These are phyloP conservation scores for Hypomecis atomaria DNA, from an alignment of 2,888 invertebrate species.

Conservation along the genomic window DNA sequence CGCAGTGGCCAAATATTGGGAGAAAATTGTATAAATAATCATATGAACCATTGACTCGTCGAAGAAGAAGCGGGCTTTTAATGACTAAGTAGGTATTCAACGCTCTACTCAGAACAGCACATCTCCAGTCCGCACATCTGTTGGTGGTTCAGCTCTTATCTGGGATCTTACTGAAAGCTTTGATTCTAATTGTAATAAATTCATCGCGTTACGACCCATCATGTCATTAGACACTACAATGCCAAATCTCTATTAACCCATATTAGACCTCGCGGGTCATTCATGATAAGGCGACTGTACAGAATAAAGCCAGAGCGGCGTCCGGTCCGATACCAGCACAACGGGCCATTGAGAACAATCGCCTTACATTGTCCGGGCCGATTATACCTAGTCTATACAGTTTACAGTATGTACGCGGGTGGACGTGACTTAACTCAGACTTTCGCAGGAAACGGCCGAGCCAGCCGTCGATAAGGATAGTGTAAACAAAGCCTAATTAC, in stretches of 20 bases:
- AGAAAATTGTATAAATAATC: too few species aligned
- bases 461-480: conserved; percentile 57
- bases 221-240: neutral
- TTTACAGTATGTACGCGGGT: conserved; percentile 22
- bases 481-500: conserved; percentile 46
- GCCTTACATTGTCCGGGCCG: conserved; percentile 49
- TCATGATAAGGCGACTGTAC: too few species aligned
- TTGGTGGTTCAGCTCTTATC: too few species aligned
- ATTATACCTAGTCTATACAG: conserved; percentile 6
- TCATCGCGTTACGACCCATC: too few species aligned
- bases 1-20: too few species aligned
- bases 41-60: too few species aligned
- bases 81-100: too few species aligned
- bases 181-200: too few species aligned
- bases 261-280: conserved; percentile 17
- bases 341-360: conserved; percentile 52
- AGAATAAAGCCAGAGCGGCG: conserved; percentile 55
- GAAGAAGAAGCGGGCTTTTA: too few species aligned
- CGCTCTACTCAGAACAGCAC: too few species aligned
- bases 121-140: too few species aligned
- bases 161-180: too few species aligned
- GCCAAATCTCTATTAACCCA: conserved; percentile 16
- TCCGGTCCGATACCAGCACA: conserved; percentile 60
- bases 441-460: conserved; percentile 55
- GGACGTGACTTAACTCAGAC: conserved; percentile 58